These are phyloP conservation scores for Tineola bisselliella DNA, from an alignment of 2,888 invertebrate genomes.

Conservation along the genomic window DNA sequence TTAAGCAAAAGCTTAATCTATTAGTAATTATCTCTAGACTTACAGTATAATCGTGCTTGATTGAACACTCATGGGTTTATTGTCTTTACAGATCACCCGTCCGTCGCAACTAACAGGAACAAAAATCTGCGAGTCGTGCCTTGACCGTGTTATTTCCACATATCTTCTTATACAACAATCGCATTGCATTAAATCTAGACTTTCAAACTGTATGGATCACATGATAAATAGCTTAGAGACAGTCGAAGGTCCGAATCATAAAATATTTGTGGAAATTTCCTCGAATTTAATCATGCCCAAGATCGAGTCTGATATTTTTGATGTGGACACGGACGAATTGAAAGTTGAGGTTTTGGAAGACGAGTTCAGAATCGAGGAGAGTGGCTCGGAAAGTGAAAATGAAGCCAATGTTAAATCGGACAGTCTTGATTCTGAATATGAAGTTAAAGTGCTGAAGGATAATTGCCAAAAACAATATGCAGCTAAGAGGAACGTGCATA, in stretches of 20 bases:
- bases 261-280: slow-evolving; percentile 45
- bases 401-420: neutral
- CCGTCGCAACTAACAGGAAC: slow-evolving; percentile 29
- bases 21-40: too few species aligned
- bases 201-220: slow-evolving; percentile 36
- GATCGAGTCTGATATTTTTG: slow-evolving; percentile 17
- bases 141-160: slow-evolving; percentile 40
- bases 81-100: neutral
- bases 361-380: slow-evolving; percentile 43
- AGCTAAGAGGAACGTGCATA: neutral
- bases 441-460: neutral
- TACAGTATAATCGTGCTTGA: too few species aligned
- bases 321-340: slow-evolving; percentile 27
- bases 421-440: neutral
- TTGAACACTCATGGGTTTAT: neutral
- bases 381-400: slow-evolving; percentile 28
- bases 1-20: too few species aligned
- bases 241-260: slow-evolving; percentile 26
- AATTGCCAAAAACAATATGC: neutral
- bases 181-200: slow-evolving; percentile 34
- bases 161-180: slow-evolving; percentile 43
- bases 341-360: slow-evolving; percentile 52
- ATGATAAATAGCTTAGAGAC: slow-evolving; percentile 35
- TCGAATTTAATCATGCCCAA: slow-evolving; percentile 36
- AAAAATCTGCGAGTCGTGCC: slow-evolving; percentile 52